Evolutionary conservation across 1,140 invertebrate genomes (phyloP).

Genomic region (Trypoxylus dichotomus): DNA sequence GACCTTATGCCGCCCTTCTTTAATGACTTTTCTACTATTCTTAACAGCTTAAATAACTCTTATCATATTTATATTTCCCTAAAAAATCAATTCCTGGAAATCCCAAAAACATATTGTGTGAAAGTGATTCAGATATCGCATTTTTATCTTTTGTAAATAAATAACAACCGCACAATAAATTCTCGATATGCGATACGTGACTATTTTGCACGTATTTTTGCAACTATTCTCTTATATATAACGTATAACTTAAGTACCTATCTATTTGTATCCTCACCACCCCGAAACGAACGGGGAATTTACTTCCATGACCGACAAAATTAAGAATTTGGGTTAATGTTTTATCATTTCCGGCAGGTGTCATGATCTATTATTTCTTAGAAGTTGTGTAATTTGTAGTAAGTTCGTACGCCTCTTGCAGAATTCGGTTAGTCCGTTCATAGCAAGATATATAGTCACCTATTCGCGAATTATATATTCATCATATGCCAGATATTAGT

Average conservation of each 20-base stretch:
- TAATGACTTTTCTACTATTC: background rate
- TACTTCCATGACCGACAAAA: conserved; percentile 18
- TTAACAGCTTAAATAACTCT: background rate
- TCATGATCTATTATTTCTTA: conserved; percentile 17
- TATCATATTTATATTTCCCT: background rate
- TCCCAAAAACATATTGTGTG: background rate
- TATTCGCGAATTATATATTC: no score
- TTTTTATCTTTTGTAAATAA: background rate
- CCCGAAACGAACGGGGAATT: conserved; percentile 2
- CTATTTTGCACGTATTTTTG: background rate
- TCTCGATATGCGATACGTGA: background rate
- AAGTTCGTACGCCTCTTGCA: background rate
- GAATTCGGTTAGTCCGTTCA: background rate
- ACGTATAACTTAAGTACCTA: background rate
- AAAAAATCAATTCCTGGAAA: background rate
- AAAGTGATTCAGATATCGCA: background rate
- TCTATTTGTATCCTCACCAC: background rate
- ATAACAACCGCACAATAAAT: background rate
- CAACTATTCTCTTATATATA: background rate
- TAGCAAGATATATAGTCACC: background rate
- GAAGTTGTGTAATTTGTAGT: conserved; percentile 2
- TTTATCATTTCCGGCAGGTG: conserved; percentile 16
- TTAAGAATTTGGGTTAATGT: conserved; percentile 16
- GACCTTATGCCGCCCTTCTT: background rate
- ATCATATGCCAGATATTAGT: background rate